A percentile compares a stretch with the other conserved stretches of the same genome.
These are phyloP conservation scores for Clamator glandarius DNA, from an alignment of 2,797 vertebrate genomes.

Conservation along the genomic window DNA sequence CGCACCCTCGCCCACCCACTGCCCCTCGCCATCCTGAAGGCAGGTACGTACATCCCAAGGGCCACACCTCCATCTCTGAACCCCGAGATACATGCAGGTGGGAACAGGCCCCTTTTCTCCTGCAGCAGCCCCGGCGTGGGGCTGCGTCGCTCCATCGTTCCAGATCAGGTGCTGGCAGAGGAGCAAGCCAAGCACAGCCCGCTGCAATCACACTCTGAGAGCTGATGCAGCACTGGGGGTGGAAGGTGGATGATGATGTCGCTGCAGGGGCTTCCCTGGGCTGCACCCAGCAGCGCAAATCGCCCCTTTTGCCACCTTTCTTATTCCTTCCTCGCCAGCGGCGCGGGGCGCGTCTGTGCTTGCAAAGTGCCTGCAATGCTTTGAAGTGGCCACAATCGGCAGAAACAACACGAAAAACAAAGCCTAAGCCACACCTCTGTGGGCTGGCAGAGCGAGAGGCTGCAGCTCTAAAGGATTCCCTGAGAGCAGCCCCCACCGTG, in stretches of 20 bases:
- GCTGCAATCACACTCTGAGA: accelerated
- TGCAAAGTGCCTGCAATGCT: accelerated
- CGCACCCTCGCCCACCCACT: accelerated
- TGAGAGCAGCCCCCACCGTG: background rate
- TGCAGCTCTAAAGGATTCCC: background rate
- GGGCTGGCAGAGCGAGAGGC: background rate
- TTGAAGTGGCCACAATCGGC: background rate
- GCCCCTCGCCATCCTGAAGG: accelerated
- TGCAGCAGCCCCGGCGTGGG: too few species aligned
- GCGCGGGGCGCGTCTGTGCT: accelerated
- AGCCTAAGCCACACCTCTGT: background rate
- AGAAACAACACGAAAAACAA: background rate
- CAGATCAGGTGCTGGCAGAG: background rate
- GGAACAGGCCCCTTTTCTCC: background rate
- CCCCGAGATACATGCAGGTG: accelerated
- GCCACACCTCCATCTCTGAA: accelerated
- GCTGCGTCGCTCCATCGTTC: background rate
- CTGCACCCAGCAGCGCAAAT: background rate
- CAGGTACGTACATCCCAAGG: accelerated
- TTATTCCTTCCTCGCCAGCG: background rate
- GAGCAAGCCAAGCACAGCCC: accelerated
- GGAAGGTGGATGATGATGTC: background rate
- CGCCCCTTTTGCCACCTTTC: background rate
- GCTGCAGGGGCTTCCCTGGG: background rate
- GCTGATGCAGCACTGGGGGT: background rate